phyloP scores from a whole-genome alignment of 2,113 vertebrate genomes.

The Synchiropus splendidus region DNA sequence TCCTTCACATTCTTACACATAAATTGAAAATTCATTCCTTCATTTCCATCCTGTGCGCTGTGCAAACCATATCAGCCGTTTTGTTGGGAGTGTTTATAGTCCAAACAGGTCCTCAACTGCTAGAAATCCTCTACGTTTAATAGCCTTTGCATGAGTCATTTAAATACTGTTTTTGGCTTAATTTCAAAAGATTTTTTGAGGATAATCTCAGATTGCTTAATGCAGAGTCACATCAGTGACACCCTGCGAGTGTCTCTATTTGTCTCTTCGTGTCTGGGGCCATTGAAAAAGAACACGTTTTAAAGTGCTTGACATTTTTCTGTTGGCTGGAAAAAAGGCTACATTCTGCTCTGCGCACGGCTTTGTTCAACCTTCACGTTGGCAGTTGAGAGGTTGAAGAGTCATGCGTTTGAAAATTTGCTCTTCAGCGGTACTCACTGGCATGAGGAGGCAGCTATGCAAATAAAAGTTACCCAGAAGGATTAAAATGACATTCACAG shows the following conservation, averaged over 20 bases:
- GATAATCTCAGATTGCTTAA: conserved; percentile 16
- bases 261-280: not conserved
- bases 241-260: not conserved
- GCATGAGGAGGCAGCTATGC: too few species aligned
- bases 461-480: too few species aligned
- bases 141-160: conserved; percentile 6
- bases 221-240: not conserved
- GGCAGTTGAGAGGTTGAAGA: not conserved
- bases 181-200: conserved; percentile 3
- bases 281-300: conserved; percentile 1
- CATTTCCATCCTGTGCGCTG: too few species aligned
- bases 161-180: conserved; percentile 6
- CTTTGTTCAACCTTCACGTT: conserved; percentile 1
- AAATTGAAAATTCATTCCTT: too few species aligned
- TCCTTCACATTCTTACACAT: too few species aligned
- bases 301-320: not conserved
- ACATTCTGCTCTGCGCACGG: not conserved
- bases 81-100: too few species aligned
- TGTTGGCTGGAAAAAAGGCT: not conserved
- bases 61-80: too few species aligned
- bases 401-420: not conserved
- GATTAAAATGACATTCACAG: too few species aligned
- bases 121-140: too few species aligned
- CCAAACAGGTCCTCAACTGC: too few species aligned
- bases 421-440: too few species aligned